Evolutionary conservation across 2,888 invertebrate species (phyloP), one percentile per base, ranked within the genome.

Genomic region (Chrysina gloriosa): DNA sequence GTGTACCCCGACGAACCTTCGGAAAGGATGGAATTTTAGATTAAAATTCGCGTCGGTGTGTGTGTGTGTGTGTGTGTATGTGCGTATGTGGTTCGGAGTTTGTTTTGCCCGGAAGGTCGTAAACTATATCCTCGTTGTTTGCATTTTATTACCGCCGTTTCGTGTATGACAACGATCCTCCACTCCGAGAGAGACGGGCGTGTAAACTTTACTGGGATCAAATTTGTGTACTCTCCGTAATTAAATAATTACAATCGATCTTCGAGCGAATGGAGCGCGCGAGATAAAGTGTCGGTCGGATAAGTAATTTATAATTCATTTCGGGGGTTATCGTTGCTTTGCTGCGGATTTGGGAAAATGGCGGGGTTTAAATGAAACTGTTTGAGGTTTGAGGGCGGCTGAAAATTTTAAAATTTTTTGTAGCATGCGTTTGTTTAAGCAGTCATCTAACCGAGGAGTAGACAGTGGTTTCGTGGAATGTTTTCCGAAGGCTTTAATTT

Each of bases 101-200:
- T 61, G 58, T 61, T 45, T 61, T 61, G 42, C 42, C 58, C 58
- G 58, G 58, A 42, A 42, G 56, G 58, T 66, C 66, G 42, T 66
- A 66, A 66, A 66, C 56, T 66, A 56, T 66, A 66, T 56, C 42
- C 58, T 27, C 47, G 58, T 52, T 66, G 66, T 66, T 66, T 66
- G 66, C 66, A 66, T 66, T 66, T 66, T 66, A 66, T 66, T 66
- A 66, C 47, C 47, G 29, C 58, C 66, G 47, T 66, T 42, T 11
- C 58, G 27, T 61, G 39, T 61, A 61, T 11, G 42, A 61, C 58
- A 42, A 61, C 52, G 58, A 42, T 61, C 27, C 42, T 34, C 11
- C 31, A 52, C 31, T 52, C 31, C 31, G 23, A 5, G 23, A 36
- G 34, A 14, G 19, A 61, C 9, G 42, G 29, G n/a, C 58, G n/a